These are phyloP conservation scores for Mionectes macconnelli DNA, from an alignment of 2,113 vertebrate species.

Conservation along the genomic window DNA sequence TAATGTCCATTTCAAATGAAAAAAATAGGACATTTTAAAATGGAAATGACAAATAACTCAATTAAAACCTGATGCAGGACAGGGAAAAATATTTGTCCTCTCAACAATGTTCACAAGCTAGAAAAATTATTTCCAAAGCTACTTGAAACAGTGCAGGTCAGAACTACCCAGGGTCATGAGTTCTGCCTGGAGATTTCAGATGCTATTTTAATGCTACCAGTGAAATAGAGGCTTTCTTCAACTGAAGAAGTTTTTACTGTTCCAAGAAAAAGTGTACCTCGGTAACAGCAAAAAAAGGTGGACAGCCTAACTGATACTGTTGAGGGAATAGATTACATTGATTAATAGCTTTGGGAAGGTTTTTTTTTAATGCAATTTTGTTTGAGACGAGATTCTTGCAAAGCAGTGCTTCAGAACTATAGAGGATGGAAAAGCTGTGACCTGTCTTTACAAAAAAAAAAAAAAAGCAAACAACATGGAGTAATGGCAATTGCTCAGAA, in stretches of 20 bases:
- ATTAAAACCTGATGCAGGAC: background rate
- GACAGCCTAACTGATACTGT: background rate
- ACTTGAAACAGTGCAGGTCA: fast-evolving
- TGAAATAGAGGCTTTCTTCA: background rate
- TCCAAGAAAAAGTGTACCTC: background rate
- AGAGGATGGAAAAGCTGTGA: background rate
- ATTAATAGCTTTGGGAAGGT: background rate
- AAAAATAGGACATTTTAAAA: background rate
- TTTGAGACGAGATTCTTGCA: background rate
- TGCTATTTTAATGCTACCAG: background rate
- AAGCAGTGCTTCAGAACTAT: background rate
- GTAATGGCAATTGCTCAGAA: background rate
- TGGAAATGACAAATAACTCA: background rate
- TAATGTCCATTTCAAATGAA: background rate
- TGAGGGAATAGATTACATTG: background rate
- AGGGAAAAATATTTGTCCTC: background rate
- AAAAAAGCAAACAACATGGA: background rate
- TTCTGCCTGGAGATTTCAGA: background rate
- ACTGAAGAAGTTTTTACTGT: background rate
- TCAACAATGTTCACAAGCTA: background rate
- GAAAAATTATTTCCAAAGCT: background rate
- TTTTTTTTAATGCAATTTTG: background rate
- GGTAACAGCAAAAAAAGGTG: background rate
- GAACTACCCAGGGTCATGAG: background rate
- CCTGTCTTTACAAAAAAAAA: background rate